A percentile compares a stretch with the other conserved stretches of the same genome.
Evolutionary conservation across 2,113 vertebrate genomes (phyloP).

Genomic region (Pygoscelis antarcticus): DNA sequence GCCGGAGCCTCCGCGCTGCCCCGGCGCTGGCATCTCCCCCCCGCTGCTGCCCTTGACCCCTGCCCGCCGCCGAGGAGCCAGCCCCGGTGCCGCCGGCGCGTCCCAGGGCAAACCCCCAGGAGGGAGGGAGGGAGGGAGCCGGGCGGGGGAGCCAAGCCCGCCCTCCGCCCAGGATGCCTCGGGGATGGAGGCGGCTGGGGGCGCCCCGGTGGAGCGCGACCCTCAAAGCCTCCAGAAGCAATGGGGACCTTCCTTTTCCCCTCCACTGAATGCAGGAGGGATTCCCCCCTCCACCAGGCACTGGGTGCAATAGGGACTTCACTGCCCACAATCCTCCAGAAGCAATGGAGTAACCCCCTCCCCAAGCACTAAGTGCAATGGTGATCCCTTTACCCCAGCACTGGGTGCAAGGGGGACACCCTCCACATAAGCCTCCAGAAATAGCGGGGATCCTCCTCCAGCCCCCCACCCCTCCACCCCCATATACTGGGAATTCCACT

Average conservation of each 20-base stretch:
- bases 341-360: background rate
- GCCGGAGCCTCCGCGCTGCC: background rate
- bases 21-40: background rate
- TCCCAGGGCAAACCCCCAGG: constrained; percentile 36
- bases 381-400: background rate
- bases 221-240: background rate
- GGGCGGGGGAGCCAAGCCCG: constrained; percentile 31
- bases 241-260: rapidly evolving
- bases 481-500: background rate
- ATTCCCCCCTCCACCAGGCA: rapidly evolving
- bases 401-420: background rate
- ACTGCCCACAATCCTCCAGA: rapidly evolving
- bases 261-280: rapidly evolving
- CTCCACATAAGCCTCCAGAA: background rate
- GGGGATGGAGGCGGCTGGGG: constrained; percentile 40
- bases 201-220: background rate
- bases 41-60: background rate
- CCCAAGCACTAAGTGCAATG: background rate
- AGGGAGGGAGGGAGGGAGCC: background rate
- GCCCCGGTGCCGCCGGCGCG: constrained; percentile 16
- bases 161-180: constrained; percentile 31
- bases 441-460: background rate
- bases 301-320: background rate
- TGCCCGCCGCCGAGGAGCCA: background rate
- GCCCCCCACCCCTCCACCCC: too few relatives aligned